Conservation (phyloP, 2,888 invertebrate genomes). For the Chymomyza fuscimana region DNA sequence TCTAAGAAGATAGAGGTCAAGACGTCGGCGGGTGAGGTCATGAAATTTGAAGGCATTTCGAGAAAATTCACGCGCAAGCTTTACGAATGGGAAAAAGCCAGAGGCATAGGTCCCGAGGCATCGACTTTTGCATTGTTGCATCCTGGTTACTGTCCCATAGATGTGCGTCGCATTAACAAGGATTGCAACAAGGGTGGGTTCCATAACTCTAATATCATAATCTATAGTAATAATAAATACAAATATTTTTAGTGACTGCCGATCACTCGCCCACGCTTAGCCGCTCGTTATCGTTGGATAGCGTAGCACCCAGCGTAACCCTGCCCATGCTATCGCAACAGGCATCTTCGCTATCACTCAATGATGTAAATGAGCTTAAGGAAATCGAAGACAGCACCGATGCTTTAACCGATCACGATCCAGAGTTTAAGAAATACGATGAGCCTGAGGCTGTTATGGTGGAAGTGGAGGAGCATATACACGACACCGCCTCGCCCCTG, state of each 20-base stretch:
- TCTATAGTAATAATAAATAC: slow-evolving; percentile 1
- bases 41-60: slow-evolving; percentile 92
- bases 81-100: slow-evolving; percentile 95
- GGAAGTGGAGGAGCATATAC: slow-evolving; percentile 89
- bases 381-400: slow-evolving; percentile 78
- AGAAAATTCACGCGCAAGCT: slow-evolving; percentile 93
- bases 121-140: slow-evolving; percentile 90
- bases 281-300: slow-evolving; percentile 89
- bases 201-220: too few relatives aligned
- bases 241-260: slow-evolving; percentile 50
- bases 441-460: slow-evolving; percentile 88
- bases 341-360: slow-evolving; percentile 87
- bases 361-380: slow-evolving; percentile 86
- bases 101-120: slow-evolving; percentile 91
- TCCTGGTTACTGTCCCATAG: slow-evolving; percentile 81
- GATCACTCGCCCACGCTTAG: slow-evolving; percentile 81
- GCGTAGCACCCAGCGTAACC: slow-evolving; percentile 83
- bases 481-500: slow-evolving; percentile 88
- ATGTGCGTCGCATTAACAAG: slow-evolving; percentile 76
- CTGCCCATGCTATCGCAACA: slow-evolving; percentile 82
- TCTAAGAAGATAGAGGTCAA: slow-evolving; percentile 89
- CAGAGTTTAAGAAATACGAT: slow-evolving; percentile 75
- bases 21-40: slow-evolving; percentile 88
- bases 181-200: slow-evolving; percentile 72
- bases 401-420: slow-evolving; percentile 70